phyloP scores from a whole-genome alignment of 2,888 invertebrate species.

The Clostera curtula region DNA sequence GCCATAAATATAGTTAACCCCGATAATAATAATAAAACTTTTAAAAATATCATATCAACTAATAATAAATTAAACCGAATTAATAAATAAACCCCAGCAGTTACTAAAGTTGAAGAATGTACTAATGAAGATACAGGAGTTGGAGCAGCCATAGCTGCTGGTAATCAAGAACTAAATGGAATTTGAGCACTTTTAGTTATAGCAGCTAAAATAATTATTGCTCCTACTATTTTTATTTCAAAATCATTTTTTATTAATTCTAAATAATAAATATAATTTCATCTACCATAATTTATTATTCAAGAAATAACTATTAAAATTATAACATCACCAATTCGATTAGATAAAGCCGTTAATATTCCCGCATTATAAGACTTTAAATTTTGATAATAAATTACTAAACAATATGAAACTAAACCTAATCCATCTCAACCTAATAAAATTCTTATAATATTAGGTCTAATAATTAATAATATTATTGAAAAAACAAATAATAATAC shows the following conservation, averaged over 20 bases:
- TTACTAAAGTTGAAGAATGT: slow-evolving; percentile 86
- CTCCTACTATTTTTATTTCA: slow-evolving; percentile 50
- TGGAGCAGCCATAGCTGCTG: slow-evolving; percentile 84
- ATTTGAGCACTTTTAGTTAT: slow-evolving; percentile 88
- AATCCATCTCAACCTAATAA: slow-evolving; percentile 84
- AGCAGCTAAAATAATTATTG: slow-evolving; percentile 69
- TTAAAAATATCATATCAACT: slow-evolving; percentile 44
- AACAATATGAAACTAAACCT: slow-evolving; percentile 81
- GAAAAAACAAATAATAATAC: slow-evolving; percentile 79
- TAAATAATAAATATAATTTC: slow-evolving; percentile 72
- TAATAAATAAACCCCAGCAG: slow-evolving; percentile 83
- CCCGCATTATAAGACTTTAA: slow-evolving; percentile 80
- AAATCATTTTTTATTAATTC: slow-evolving; percentile 61
- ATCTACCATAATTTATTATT: slow-evolving; percentile 71
- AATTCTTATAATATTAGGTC: slow-evolving; percentile 81
- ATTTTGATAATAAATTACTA: slow-evolving; percentile 83
- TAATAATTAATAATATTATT: slow-evolving; percentile 80
- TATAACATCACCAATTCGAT: slow-evolving; percentile 83
- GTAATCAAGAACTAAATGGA: slow-evolving; percentile 85
- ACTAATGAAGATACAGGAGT: slow-evolving; percentile 84
- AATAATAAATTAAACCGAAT: slow-evolving; percentile 79
- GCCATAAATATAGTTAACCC: slow-evolving; percentile 77
- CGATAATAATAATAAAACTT: slow-evolving; percentile 70
- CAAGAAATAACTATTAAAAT: slow-evolving; percentile 77
- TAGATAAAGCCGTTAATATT: slow-evolving; percentile 81